Evolutionary conservation across 2,888 invertebrate species (phyloP).

Genomic region (Athalia cordata): DNA sequence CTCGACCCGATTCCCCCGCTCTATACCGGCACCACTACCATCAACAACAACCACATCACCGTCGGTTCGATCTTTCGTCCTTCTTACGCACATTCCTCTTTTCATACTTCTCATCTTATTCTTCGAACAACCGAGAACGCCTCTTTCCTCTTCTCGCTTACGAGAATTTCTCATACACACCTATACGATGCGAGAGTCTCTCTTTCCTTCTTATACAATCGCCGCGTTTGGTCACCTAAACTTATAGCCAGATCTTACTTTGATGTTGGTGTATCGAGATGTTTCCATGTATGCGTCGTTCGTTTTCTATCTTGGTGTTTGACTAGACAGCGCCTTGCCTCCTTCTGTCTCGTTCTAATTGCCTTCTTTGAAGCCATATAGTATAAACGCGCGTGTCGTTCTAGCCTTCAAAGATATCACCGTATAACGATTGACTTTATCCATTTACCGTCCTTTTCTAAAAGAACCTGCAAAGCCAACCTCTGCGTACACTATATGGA

Average conservation of each 20-base stretch:
- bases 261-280: neutral
- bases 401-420: slow-evolving; percentile 35
- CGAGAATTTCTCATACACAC: slow-evolving; percentile 43
- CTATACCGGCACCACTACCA: neutral
- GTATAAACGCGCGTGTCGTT: slow-evolving; percentile 20
- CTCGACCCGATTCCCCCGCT: neutral
- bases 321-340: slow-evolving; percentile 41
- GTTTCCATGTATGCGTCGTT: neutral
- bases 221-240: neutral
- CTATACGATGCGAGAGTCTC: slow-evolving; percentile 37
- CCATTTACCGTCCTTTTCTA: slow-evolving; percentile 37
- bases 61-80: slow-evolving; percentile 33
- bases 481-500: neutral
- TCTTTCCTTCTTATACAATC: slow-evolving; percentile 37
- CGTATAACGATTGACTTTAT: slow-evolving; percentile 39
- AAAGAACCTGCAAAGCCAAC: neutral
- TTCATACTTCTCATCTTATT: slow-evolving; percentile 41
- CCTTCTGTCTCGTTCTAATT: slow-evolving; percentile 36
- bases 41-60: no score
- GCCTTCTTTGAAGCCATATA: neutral
- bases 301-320: slow-evolving; percentile 23
- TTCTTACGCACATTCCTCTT: slow-evolving; percentile 39
- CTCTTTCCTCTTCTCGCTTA: slow-evolving; percentile 47
- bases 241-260: neutral
- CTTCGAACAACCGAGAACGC: slow-evolving; percentile 34